These are phyloP conservation scores for Ctenodactylus gundi DNA, from an alignment of 2,113 vertebrate genomes.

Conservation along the genomic window DNA sequence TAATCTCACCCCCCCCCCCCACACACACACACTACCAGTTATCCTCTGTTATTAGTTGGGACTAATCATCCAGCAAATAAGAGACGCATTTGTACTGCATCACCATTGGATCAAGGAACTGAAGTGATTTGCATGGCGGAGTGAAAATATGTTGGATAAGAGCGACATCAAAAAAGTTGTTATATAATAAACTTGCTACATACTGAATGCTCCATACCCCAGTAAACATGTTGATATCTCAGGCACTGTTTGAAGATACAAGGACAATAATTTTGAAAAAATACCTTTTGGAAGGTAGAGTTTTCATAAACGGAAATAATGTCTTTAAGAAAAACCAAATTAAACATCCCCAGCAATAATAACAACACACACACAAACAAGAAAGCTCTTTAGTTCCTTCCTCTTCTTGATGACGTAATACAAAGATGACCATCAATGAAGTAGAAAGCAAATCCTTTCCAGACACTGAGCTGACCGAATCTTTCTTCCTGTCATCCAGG, in stretches of 20 bases:
- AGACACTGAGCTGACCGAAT: background rate
- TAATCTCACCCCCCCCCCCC: no score
- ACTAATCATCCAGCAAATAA: no score
- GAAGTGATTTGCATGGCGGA: no score
- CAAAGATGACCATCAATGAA: background rate
- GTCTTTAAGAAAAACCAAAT: background rate
- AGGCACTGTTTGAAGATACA: background rate
- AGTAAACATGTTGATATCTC: no score
- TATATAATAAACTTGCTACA: background rate
- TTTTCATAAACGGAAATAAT: background rate
- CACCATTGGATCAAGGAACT: accelerated
- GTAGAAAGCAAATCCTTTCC: background rate
- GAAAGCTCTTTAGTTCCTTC: background rate
- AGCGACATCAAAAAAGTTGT: background rate
- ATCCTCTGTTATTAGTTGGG: background rate
- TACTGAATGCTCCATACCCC: background rate
- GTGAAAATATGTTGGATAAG: background rate
- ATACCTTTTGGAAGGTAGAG: background rate
- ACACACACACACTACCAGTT: no score
- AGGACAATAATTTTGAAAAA: background rate
- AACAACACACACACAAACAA: no score
- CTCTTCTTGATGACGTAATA: background rate
- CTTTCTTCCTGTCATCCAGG: background rate
- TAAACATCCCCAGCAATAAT: no score
- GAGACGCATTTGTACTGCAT: no score